phyloP scores from a whole-genome alignment of 2,113 vertebrate species.

The Pseudolaguvia tuberculata region DNA sequence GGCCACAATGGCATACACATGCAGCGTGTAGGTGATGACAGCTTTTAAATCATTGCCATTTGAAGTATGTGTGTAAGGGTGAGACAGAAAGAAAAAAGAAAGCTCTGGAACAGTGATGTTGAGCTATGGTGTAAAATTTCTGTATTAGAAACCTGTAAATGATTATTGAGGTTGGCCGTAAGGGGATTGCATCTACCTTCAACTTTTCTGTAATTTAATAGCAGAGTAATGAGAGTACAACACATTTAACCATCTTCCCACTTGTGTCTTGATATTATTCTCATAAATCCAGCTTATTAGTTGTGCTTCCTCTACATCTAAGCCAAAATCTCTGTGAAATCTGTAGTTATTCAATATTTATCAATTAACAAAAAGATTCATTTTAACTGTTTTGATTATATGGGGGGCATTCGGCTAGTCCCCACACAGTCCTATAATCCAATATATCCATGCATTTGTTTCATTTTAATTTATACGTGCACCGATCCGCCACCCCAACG shows the following conservation, averaged over 20 bases:
- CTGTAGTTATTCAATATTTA: background rate
- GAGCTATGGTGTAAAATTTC: background rate
- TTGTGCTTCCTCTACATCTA: background rate
- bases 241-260: background rate
- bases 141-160: slow-evolving; percentile 8
- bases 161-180: background rate
- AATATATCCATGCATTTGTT: background rate
- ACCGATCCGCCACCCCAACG: background rate
- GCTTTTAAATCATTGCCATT: slow-evolving; percentile 37
- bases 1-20: slow-evolving; percentile 31
- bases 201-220: slow-evolving; percentile 1
- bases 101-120: background rate
- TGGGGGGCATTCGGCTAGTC: background rate
- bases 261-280: background rate
- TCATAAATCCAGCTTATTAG: background rate
- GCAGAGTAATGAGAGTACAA: background rate
- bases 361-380: background rate
- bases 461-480: background rate
- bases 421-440: background rate
- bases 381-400: background rate
- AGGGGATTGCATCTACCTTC: background rate
- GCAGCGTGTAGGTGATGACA: slow-evolving; percentile 14
- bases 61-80: slow-evolving; percentile 21
- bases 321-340: background rate
- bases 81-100: background rate